Percentiles rank a stretch among this genome's conserved stretches.
Conservation (phyloP, 2,797 vertebrate genomes). For the Gymnothorax javanicus region DNA sequence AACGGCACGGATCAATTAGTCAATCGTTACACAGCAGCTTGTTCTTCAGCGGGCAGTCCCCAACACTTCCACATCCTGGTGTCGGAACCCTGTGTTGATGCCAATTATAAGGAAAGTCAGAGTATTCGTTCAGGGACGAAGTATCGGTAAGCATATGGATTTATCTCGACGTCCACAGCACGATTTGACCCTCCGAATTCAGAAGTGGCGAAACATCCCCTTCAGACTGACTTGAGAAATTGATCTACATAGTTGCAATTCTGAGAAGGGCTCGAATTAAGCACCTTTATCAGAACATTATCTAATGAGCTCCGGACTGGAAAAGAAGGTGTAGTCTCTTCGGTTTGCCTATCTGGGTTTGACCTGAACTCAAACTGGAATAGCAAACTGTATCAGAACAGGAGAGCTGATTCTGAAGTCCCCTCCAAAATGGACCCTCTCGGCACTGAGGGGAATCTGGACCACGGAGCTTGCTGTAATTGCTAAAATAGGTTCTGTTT, state of each 20-base stretch:
- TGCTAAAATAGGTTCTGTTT: neutral
- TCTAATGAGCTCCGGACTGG: neutral
- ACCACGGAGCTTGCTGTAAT: neutral
- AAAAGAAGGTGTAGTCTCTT: neutral
- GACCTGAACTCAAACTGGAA: neutral
- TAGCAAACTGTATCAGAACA: constrained; percentile 9
- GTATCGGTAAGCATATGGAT: constrained; percentile 29
- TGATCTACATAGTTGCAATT: constrained; percentile 11
- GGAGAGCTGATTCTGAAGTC: neutral
- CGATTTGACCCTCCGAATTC: constrained; percentile 9
- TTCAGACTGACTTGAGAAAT: constrained; percentile 24
- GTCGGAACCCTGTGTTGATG: constrained; percentile 19
- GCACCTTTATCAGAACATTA: constrained; percentile 7
- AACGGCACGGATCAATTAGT: constrained; percentile 32
- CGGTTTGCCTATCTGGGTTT: neutral
- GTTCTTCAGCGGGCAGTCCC: constrained; percentile 19
- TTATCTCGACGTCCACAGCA: constrained; percentile 2
- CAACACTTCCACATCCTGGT: constrained; percentile 17
- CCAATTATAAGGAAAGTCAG: constrained; percentile 29
- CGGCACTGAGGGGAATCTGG: constrained; percentile 1
- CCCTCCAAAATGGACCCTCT: constrained; percentile 13
- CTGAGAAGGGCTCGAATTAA: constrained; percentile 13
- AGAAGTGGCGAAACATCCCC: neutral
- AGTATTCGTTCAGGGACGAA: neutral
- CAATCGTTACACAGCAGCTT: constrained; percentile 22